Conservation (phyloP, 2,797 vertebrate genomes). For the Lepus oiostolus region DNA sequence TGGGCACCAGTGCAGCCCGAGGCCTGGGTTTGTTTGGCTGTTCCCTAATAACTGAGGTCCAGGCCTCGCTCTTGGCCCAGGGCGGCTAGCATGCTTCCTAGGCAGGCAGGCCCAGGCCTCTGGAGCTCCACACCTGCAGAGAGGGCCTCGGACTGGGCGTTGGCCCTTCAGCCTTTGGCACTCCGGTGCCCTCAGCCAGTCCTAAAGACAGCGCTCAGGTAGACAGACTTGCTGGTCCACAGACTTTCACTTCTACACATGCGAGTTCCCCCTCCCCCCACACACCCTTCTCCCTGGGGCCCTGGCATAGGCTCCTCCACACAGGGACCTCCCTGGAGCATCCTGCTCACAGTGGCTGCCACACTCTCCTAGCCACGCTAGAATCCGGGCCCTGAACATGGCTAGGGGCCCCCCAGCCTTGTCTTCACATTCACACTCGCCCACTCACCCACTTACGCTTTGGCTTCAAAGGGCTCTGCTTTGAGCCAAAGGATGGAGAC, state of each 20-base stretch:
- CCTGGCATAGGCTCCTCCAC: neutral
- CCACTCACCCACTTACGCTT: neutral
- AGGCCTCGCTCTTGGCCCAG: neutral
- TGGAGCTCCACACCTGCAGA: neutral
- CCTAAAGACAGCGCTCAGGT: neutral
- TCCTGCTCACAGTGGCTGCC: neutral
- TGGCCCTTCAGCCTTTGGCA: neutral
- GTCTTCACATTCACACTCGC: neutral
- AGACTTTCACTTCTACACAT: neutral
- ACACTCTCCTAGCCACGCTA: neutral
- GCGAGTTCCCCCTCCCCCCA: too few relatives aligned
- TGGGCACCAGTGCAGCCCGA: conserved; percentile 24
- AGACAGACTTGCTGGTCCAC: neutral
- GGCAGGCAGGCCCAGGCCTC: neutral
- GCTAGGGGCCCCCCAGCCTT: neutral
- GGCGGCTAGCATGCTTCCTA: neutral
- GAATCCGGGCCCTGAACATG: neutral
- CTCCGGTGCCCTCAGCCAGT: too few relatives aligned
- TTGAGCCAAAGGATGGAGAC: conserved; percentile 32
- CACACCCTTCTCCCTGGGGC: neutral
- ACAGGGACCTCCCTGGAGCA: neutral
- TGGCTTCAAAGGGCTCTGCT: conserved; percentile 2
- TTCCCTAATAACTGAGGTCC: neutral
- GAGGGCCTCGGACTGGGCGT: neutral
- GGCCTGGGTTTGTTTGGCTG: neutral